Evolutionary conservation across 2,888 invertebrate genomes (phyloP), one percentile per base, ranked within the genome.

Genomic region (Drosophila villosipedis): DNA sequence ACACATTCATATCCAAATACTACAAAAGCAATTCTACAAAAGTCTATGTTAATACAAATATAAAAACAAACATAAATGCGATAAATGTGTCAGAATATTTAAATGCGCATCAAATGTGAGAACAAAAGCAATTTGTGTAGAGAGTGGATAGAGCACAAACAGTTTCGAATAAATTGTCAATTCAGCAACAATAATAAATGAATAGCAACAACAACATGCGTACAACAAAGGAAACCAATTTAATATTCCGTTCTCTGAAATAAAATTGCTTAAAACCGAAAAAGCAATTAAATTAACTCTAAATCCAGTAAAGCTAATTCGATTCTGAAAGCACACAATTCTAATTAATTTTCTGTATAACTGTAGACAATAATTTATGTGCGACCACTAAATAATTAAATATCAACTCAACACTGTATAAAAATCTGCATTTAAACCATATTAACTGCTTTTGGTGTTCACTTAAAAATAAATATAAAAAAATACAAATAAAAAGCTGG

Each of bases 21-120:
- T 62, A 73, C 63, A 62, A 61, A 60, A 63, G 41, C 31, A 68
- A 41, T 31, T 39, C 54, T 65, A 59, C 47, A 63, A 30, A 68
- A 0, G 1, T 28, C 50, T 52, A 57, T 58, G 33, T 31, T 19
- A 6, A 37, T 37, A 1, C 2, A 35, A 43, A 41, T 37, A 73
- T 10, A 47, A 47, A 22, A 47, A 47, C 7, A 47, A 22, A 47
- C n/a, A 70, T n/a, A 54, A 49, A 63, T 49, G 55, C n/a, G 60
- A 9, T 54, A 68, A 67, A 65, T 30, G 7, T 28, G 31, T 14
- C 16, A 47, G 33, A 58, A 60, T 52, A 67, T 60, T 60, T 66
- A 61, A 80, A 41, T 53, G 61, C 35, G 33, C 19, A 12, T 55
- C 19, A 35, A 55, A 55, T 37, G 10, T 55, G 12, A 25, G 16